Conservation (phyloP, 2,797 vertebrate genomes). For the Parambassis ranga region DNA sequence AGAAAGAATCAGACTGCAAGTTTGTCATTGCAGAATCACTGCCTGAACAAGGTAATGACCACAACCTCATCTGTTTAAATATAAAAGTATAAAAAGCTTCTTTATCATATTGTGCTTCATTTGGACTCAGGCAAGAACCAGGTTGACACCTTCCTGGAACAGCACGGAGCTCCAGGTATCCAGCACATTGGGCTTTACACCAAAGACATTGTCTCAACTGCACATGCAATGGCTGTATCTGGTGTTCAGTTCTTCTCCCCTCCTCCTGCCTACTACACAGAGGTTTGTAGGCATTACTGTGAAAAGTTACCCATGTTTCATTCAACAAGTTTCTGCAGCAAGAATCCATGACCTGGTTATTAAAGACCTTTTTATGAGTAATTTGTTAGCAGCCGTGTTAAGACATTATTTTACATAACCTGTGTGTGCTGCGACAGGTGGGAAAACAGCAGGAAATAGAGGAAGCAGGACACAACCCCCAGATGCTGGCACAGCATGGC, state of each 20-base stretch:
- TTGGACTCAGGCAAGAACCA: slow-evolving; percentile 84
- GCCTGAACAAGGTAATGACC: slow-evolving; percentile 66
- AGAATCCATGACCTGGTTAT: not conserved
- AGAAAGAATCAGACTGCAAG: slow-evolving; percentile 81
- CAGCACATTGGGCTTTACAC: slow-evolving; percentile 91
- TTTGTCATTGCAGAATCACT: slow-evolving; percentile 91
- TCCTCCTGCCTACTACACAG: slow-evolving; percentile 86
- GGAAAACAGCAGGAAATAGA: slow-evolving; percentile 86
- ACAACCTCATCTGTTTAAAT: too few species aligned
- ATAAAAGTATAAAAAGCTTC: too few species aligned
- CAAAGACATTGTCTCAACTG: slow-evolving; percentile 80
- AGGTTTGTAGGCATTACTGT: slow-evolving; percentile 65
- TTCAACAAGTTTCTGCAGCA: not conserved
- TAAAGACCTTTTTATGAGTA: too few species aligned
- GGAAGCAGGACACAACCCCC: slow-evolving; percentile 80
- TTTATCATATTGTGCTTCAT: not conserved
- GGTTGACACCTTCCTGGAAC: slow-evolving; percentile 87
- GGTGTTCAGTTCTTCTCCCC: slow-evolving; percentile 86
- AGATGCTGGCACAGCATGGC: slow-evolving; percentile 80
- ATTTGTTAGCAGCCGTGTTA: not conserved
- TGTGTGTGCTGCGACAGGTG: slow-evolving; percentile 63
- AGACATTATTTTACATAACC: not conserved
- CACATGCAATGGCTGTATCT: slow-evolving; percentile 67
- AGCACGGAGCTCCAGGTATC: slow-evolving; percentile 86
- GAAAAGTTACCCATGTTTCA: not conserved